Evolutionary conservation across 2,888 invertebrate genomes (phyloP), one percentile per base, ranked within the genome.

Genomic region (Rhimphoctona megacephalus): DNA sequence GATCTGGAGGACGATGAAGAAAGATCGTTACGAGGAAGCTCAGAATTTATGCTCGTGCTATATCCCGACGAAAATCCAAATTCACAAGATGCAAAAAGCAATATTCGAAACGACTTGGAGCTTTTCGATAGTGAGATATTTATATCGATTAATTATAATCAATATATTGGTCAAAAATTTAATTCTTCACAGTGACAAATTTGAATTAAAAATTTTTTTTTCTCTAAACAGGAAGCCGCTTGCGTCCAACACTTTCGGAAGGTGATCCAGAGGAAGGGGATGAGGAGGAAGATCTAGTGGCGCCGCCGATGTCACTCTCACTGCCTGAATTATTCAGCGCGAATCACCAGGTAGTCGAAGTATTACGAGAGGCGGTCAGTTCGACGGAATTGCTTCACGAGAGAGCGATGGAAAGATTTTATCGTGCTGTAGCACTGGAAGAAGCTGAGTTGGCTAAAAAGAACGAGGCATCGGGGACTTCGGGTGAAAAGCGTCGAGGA

Each of bases 321-420:
- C 96, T 98, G 17, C 98, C 98, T 0, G 98, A 98, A 93, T 94
- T 98, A 46, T 94, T 95, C 91, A 95, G 96, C 22, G 95, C 95
- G 73, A 96, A 96, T 90, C 95, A 96, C 69, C 95, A 95, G 61
- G 89, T 94, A 36, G 95, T 96, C 70, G 95, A 95, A 78, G 94
- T 95, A 1, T 94, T 98, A 52, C 96, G 97, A 43, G 96, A 96
- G 89, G 97, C 97, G 0, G 97, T 97, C 39, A 98, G 98, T 92
- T 98, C 98, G 3, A 97, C 97, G 0, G 98, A 98, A 92, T 95
- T 98, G 7, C 95, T 98, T 0, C 97, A 97, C 93, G 98, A 98
- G 93, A 96, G 96, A 67, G 97, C 97, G 17, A 97, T 98, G 97
- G 97, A 97, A 11, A 95, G 98, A 57, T 97, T 98, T 92, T 97